Conservation (phyloP, 1,140 invertebrate species). For the Melipona quadrifasciata region DNA sequence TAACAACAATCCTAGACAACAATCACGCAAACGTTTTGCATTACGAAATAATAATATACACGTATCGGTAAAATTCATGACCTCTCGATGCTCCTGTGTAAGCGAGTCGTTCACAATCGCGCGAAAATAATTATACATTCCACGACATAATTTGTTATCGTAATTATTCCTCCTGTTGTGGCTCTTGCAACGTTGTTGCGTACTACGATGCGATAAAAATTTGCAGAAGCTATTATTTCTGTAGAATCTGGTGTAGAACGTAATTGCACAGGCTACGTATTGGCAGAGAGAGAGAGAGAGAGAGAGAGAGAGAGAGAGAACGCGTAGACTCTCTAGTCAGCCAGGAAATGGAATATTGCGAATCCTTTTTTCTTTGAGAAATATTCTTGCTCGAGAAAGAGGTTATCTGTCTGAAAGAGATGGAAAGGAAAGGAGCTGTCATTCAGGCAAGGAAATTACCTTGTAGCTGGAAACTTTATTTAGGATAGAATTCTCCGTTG, state of each 20-base stretch:
- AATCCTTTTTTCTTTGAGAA: neutral
- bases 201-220: conserved; percentile 13
- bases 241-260: conserved; percentile 8
- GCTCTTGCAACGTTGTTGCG: neutral
- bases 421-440: neutral
- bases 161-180: neutral
- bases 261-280: neutral
- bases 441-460: neutral
- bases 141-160: conserved; percentile 1
- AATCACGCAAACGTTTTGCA: neutral
- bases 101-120: neutral
- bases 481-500: neutral
- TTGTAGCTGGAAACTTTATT: neutral
- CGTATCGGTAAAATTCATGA: neutral
- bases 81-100: neutral
- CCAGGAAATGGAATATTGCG: neutral
- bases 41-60: neutral
- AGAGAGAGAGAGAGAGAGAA: neutral
- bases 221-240: conserved; percentile 22
- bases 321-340: neutral
- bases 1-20: neutral
- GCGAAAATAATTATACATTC: conserved; percentile 6
- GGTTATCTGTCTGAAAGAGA: no score
- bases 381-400: neutral
- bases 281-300: neutral